Base-by-base conservation (phyloP, 2,888 invertebrate species). In the Cantharis rufa region DNA sequence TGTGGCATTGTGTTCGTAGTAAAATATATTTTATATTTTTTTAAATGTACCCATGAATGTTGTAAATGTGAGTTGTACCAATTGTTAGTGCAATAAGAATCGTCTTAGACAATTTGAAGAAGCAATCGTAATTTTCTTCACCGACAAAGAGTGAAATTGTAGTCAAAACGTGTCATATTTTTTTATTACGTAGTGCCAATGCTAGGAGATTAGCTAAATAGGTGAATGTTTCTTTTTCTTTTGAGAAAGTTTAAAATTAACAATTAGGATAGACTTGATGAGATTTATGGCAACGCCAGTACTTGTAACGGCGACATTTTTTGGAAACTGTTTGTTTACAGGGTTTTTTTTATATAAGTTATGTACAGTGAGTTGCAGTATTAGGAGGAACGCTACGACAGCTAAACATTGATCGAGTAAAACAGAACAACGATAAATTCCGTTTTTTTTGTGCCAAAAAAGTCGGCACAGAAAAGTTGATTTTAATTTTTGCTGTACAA, bases 161-260 rank as follows among this genome's bases (percentile, higher is more conserved):
- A 61, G 28, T 70, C 61, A 71, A 75, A 75, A 75, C 48, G 71
- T 77, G 71, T 77, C 69, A 77, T 77, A 77, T 73, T 69, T 74
- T 77, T 77, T 73, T 77, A 71, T 72, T 63, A 72, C 32, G 71
- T 70, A 73, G 77, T 77, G 77, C 77, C 77, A 74, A 77, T 62
- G 10, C 70, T 62, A n/a, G 61, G 70, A 76, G 61, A 66, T 64
- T 76, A 72, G 69, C 72, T 73, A 72, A 70, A 70, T 66, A 69
- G 32, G 15, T 70, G n/a, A 62, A 62, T 70, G 62, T 68, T 24
- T 27, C 69, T 72, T 69, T 62, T 68, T 15, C 7, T 24, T 27
- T 68, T 68, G 27, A 68, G 11, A 48, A 48, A n/a, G 48, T 48
- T n/a, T 7, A 32, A 48, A 48, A 48, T n/a, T 48, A 48, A 48